Evolutionary conservation across 2,113 vertebrate genomes (phyloP).

Genomic region (Neoarius graeffei): DNA sequence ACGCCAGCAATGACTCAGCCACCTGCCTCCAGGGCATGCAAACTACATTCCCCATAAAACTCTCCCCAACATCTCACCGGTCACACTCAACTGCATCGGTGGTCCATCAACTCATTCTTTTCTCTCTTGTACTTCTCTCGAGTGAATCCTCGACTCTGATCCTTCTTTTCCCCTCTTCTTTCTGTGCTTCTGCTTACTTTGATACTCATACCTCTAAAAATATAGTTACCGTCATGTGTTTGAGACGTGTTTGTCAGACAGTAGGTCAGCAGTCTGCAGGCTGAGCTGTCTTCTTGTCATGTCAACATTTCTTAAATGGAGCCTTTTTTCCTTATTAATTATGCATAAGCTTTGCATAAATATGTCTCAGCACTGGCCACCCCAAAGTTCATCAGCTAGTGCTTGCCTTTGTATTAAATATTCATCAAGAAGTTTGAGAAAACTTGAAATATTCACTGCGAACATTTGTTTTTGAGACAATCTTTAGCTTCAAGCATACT

Average conservation of each 20-base stretch:
- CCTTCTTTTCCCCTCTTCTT: not conserved
- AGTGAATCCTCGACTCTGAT: not conserved
- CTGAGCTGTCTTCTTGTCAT: constrained; percentile 17
- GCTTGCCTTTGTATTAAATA: constrained; percentile 10
- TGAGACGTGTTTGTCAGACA: constrained; percentile 19
- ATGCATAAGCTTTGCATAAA: constrained; percentile 40
- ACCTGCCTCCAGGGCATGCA: constrained; percentile 5
- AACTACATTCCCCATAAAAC: constrained; percentile 34
- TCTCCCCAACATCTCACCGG: constrained; percentile 4
- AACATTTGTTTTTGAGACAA: not conserved
- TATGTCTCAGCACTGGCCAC: constrained; percentile 1
- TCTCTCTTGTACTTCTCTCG: not conserved
- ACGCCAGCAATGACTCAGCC: constrained; percentile 44
- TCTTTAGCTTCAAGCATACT: not conserved
- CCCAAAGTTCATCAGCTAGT: not conserved
- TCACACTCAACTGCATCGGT: not conserved
- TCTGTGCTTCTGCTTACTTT: not conserved
- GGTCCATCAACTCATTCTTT: not conserved
- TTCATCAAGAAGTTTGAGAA: not conserved
- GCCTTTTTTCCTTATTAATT: constrained; percentile 29
- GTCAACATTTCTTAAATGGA: constrained; percentile 15
- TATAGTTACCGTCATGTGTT: not conserved
- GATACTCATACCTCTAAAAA: not conserved
- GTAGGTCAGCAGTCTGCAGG: constrained; percentile 10
- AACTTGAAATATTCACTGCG: not conserved